Base-by-base conservation (phyloP, 1,140 invertebrate species). In the Pseudomyrmex concolor region DNA sequence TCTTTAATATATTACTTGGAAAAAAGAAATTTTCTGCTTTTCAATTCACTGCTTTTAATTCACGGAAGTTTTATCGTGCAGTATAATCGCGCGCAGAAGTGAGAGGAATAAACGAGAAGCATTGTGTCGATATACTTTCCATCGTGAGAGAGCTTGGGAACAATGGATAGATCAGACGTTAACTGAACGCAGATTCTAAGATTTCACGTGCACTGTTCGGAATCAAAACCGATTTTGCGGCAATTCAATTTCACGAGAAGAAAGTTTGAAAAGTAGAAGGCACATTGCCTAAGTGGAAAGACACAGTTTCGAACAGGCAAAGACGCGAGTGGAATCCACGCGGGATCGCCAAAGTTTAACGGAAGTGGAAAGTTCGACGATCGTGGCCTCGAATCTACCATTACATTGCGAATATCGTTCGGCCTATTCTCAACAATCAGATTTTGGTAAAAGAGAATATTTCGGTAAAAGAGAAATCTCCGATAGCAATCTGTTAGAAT, bases 291-390 rank as follows among this genome's bases (percentile, higher is more conserved):
- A 66, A 25, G 9, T 70, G 64, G 45, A 48, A 71, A 19, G 63
- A 83, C 48, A 62, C 12, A 77, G n/a, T 51, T 77, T 17, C 8
- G 43, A 19, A 50, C 19, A 19, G 13, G n/a, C 45, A 64, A 43
- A 50, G 45, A 62, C 25, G 51, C 43, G 34, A 10, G 19, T 60
- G 19, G 57, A 48, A 59, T 45, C 71, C 59, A 17, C 22, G 54
- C 45, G 67, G 34, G 51, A 19, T 13, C 57, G 77, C 74, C 50
- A 55, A 86, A 88, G 86, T 89, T 86, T 84, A 66, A 51, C 73
- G 60, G 74, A 83, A 88, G 87, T 89, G 71, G 86, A 89, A 89
- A 86, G 88, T 89, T 89, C 84, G 76, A 89, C 83, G 86, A 88
- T 86, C 86, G 81, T 88, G 73, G 78, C 83, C 64, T 83, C 83